These are phyloP conservation scores for Plectrocnemia conspersa DNA, from an alignment of 1,140 invertebrate species.

Conservation along the genomic window DNA sequence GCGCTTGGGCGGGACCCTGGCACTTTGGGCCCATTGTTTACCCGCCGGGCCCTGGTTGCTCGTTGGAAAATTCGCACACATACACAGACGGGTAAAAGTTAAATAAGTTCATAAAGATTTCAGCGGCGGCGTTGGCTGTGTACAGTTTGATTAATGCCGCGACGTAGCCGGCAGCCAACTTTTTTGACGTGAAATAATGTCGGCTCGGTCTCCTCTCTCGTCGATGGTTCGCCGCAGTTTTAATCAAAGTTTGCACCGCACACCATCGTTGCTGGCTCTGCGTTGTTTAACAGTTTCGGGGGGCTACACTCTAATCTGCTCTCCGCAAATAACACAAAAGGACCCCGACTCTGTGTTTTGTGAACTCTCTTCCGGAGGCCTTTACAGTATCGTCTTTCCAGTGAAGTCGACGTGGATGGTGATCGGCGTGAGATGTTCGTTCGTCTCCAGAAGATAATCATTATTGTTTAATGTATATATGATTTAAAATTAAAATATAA, in stretches of 20 bases:
- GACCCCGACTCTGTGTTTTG: too few species aligned
- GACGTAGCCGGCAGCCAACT: conserved; percentile 17
- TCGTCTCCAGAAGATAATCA: too few species aligned
- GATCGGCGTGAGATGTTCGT: too few species aligned
- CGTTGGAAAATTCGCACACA: neutral
- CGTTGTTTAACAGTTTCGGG: neutral
- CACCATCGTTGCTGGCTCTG: neutral
- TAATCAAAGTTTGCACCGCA: conserved; percentile 15
- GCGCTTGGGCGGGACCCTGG: neutral
- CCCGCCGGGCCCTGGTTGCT: conserved; percentile 9
- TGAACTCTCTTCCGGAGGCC: too few species aligned
- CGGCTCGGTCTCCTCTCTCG: conserved; percentile 1
- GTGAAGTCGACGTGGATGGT: too few species aligned
- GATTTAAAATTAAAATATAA: too few species aligned
- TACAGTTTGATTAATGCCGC: conserved; percentile 32
- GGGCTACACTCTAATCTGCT: too few species aligned
- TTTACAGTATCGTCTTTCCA: too few species aligned
- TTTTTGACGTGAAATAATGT: conserved; percentile 34
- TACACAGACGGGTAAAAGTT: conserved; percentile 16
- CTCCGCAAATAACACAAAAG: too few species aligned
- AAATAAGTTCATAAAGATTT: conserved; percentile 33
- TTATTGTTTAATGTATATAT: too few species aligned
- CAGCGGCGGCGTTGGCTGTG: conserved; percentile 9
- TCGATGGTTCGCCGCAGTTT: conserved; percentile 6
- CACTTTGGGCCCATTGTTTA: conserved; percentile 13